These are phyloP conservation scores for Parambassis ranga DNA, from an alignment of 2,797 vertebrate species.

Conservation along the genomic window DNA sequence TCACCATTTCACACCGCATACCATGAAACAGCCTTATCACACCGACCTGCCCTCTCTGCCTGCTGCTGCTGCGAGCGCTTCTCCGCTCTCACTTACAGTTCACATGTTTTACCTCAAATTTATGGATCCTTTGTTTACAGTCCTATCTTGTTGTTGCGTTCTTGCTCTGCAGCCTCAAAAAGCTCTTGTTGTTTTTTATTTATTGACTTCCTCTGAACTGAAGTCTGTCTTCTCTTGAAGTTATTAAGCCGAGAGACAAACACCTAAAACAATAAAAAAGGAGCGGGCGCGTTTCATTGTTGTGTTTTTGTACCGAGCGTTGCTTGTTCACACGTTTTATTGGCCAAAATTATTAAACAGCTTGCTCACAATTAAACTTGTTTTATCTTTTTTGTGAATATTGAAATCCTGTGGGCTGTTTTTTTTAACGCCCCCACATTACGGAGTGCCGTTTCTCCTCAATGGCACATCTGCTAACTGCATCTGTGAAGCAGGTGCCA, in stretches of 20 bases:
- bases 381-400: constrained; percentile 39
- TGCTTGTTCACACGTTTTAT: constrained; percentile 19
- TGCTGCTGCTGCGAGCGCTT: not conserved
- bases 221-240: constrained; percentile 11
- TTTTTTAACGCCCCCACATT: constrained; percentile 47
- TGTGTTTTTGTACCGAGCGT: not conserved
- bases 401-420: constrained; percentile 54
- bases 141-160: not conserved
- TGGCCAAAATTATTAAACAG: constrained; percentile 18
- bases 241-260: constrained; percentile 7
- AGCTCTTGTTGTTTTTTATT: constrained; percentile 8
- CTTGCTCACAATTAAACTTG: constrained; percentile 24
- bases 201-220: constrained; percentile 28
- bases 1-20: constrained; percentile 38
- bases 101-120: not conserved
- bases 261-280: not conserved
- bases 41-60: constrained; percentile 1
- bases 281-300: constrained; percentile 2
- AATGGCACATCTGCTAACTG: constrained; percentile 62
- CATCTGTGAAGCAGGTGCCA: constrained; percentile 48
- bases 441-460: constrained; percentile 30
- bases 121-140: not conserved
- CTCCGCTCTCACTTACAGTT: constrained; percentile 15
- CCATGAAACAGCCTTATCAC: constrained; percentile 45
- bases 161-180: not conserved